Evolutionary conservation across 2,888 invertebrate species (phyloP), one percentile per base, ranked within the genome.

Genomic region (Mamestra brassicae): DNA sequence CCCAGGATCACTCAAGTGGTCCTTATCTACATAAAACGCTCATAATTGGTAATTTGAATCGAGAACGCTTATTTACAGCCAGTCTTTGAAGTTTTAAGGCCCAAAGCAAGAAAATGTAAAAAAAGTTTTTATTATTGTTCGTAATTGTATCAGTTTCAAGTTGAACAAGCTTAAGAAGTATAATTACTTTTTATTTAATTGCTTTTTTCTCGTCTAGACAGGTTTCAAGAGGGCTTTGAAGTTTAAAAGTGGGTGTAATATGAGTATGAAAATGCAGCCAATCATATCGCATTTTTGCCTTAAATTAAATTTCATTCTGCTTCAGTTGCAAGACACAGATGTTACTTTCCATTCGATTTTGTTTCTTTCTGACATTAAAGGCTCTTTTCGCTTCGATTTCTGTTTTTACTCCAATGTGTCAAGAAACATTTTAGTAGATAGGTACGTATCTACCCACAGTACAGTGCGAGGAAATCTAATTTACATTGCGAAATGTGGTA

Each of bases 141-240:
- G 68, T 83, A 60, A 71, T 68, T 83, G 66, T 82, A 71, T 72
- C 52, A 75, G 62, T 67, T 81, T 72, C 47, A 72, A 81, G 81
- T 70, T 54, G 65, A 71, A 72, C 42, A 61, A 72, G 70, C 60
- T 50, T 72, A 50, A 60, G 47, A 71, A 64, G 26, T 58, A 54
- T 76, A 72, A 76, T 80, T 76, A 72, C 70, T 67, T 76, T 76
- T 54, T 47, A 55, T 76, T 55, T 72, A 68, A 80, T 84, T 76
- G 50, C 54, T 70, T 76, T 71, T 66, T 69, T 50, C 58, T 10
- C 61, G 61, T 71, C 38, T 60, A 71, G 71, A 66, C 57, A 67
- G 36, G 60, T 70, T 72, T 75, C 11, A 66, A 62, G 54, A 63
- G 26, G 36, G 52, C 55, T 74, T 69, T 55, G 11, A 50, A 42